These are phyloP conservation scores for Falco cherrug DNA, from an alignment of 2,797 vertebrate genomes.

Conservation along the genomic window DNA sequence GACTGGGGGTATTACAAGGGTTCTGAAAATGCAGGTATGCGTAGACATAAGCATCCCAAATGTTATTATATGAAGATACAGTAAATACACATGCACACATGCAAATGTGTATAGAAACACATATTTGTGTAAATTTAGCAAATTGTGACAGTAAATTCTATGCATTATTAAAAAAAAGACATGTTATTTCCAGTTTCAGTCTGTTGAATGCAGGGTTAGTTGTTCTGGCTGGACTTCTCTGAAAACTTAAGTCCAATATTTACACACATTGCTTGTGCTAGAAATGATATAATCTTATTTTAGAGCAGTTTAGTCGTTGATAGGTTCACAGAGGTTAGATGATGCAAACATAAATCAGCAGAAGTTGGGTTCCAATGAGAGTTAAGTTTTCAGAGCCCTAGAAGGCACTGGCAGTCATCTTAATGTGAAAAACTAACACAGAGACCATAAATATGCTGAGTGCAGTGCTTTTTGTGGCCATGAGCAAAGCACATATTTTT, in stretches of 20 bases:
- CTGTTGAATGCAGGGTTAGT: neutral
- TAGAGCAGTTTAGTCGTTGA: slow-evolving; percentile 24
- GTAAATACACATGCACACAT: neutral
- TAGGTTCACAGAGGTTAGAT: slow-evolving; percentile 30
- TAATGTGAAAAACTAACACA: slow-evolving; percentile 55
- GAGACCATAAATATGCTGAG: slow-evolving; percentile 59
- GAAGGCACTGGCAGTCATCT: slow-evolving; percentile 61
- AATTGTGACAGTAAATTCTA: neutral
- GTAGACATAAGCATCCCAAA: neutral
- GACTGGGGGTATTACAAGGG: neutral
- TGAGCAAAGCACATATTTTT: neutral
- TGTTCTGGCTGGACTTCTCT: slow-evolving; percentile 13
- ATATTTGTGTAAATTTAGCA: neutral
- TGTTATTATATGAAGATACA: neutral
- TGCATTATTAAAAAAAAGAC: neutral
- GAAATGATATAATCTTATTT: slow-evolving; percentile 41
- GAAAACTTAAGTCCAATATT: slow-evolving; percentile 26
- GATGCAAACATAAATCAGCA: slow-evolving; percentile 43
- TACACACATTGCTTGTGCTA: neutral
- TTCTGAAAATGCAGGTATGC: neutral
- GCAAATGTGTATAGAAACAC: neutral
- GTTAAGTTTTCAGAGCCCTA: slow-evolving; percentile 48
- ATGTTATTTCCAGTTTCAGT: neutral
- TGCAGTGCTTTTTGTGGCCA: neutral
- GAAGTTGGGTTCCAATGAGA: slow-evolving; percentile 40